A percentile compares a stretch with the other conserved stretches of the same genome.
Conservation (phyloP, 2,797 vertebrate genomes). For the Chaetophractus vellerosus region DNA sequence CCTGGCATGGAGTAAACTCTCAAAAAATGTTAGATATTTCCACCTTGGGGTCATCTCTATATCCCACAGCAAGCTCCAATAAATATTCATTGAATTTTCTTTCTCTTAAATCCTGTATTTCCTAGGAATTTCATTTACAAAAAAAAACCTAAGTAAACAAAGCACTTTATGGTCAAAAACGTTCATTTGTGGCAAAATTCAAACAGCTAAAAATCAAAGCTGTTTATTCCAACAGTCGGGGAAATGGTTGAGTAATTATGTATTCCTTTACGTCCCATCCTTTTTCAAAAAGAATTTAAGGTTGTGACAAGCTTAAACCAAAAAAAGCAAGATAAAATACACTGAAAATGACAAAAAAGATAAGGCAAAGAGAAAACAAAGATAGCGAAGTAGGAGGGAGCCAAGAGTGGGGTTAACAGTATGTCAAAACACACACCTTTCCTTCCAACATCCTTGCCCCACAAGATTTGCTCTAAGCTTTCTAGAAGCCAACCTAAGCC, state of each 20-base stretch:
- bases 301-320: background rate
- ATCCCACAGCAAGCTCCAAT: background rate
- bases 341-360: background rate
- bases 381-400: background rate
- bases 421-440: background rate
- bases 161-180: background rate
- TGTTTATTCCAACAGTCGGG: background rate
- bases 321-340: background rate
- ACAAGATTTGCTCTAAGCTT: background rate
- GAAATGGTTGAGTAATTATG: background rate
- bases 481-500: background rate
- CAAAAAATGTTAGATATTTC: too few relatives aligned
- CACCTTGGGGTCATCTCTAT: background rate
- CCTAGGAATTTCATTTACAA: background rate
- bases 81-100: background rate
- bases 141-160: background rate
- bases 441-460: background rate
- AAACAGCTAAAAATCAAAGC: conserved; percentile 23
- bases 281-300: background rate
- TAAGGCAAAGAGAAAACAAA: background rate
- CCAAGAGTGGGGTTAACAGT: background rate
- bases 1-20: background rate
- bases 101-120: background rate
- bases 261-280: background rate
- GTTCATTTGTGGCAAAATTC: background rate